phyloP scores from a whole-genome alignment of 2,797 vertebrate species.

The Cetoscarus ocellatus region DNA sequence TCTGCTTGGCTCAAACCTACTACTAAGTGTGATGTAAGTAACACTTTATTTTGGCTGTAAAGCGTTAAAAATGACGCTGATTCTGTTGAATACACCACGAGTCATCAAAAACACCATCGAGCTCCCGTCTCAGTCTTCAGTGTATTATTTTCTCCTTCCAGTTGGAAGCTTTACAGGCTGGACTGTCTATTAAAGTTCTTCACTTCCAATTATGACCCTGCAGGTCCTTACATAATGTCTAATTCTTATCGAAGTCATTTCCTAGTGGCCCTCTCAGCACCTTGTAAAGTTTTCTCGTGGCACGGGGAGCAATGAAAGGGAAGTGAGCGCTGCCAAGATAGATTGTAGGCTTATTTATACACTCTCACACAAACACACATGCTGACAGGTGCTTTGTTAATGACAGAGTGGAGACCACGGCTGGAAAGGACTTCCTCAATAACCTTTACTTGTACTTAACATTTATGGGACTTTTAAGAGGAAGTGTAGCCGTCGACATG shows the following conservation, averaged over 20 bases:
- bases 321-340: conserved; percentile 43
- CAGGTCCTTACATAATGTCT: conserved; percentile 24
- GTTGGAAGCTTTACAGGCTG: conserved; percentile 26
- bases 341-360: conserved; percentile 14
- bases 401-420: conserved; percentile 49
- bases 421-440: conserved; percentile 25
- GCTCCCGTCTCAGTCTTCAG: not conserved
- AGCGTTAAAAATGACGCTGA: conserved; percentile 27
- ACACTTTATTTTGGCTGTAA: conserved; percentile 7
- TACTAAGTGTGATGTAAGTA: conserved; percentile 6
- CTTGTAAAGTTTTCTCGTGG: conserved; percentile 55
- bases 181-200: conserved; percentile 39
- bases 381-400: conserved; percentile 57
- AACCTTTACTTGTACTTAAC: not conserved
- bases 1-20: conserved; percentile 7
- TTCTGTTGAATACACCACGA: conserved; percentile 6
- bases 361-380: conserved; percentile 1
- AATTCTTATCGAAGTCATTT: conserved; percentile 57
- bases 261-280: conserved; percentile 47
- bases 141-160: conserved; percentile 32
- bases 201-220: conserved; percentile 43
- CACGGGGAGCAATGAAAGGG: conserved; percentile 55
- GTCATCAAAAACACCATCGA: conserved; percentile 11
- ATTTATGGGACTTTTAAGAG: conserved; percentile 27
- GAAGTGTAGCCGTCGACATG: conserved; percentile 38